Percentiles rank a stretch among this genome's conserved stretches.
Conservation (phyloP, 2,888 invertebrate species). For the Brenthis hecate region DNA sequence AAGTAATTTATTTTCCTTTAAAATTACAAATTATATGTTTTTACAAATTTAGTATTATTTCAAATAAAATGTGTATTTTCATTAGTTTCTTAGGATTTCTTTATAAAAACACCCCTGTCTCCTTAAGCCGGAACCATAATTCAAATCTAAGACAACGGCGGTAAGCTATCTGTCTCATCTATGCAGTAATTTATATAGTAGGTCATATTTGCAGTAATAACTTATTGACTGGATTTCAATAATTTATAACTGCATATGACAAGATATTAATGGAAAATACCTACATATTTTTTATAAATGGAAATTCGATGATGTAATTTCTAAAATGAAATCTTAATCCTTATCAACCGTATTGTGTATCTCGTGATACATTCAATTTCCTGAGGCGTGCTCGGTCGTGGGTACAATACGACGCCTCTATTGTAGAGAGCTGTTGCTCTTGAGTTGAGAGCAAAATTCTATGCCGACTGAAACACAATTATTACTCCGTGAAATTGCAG, state of each 20-base stretch:
- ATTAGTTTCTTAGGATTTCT: too few species aligned
- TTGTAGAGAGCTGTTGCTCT: slow-evolving; percentile 20
- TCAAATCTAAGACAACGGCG: too few species aligned
- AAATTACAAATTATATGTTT: too few species aligned
- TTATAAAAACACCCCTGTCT: too few species aligned
- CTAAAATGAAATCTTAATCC: slow-evolving; percentile 1
- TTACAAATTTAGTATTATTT: too few species aligned
- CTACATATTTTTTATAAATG: neutral
- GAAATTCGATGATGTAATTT: neutral
- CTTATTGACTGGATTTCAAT: too few species aligned
- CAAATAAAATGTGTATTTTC: too few species aligned
- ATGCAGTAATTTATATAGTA: too few species aligned
- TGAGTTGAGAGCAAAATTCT: slow-evolving; percentile 23
- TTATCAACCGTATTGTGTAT: slow-evolving; percentile 11
- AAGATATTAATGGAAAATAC: neutral
- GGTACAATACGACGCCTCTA: slow-evolving; percentile 27
- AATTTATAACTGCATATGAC: neutral
- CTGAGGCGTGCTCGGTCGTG: slow-evolving; percentile 27
- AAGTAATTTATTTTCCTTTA: neutral
- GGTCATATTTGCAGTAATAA: too few species aligned
- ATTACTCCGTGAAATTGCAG: slow-evolving; percentile 1
- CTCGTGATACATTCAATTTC: slow-evolving; percentile 30
- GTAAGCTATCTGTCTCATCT: too few species aligned
- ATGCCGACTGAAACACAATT: slow-evolving; percentile 25
- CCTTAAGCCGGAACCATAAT: too few species aligned